Evolutionary conservation across 2,113 vertebrate genomes (phyloP), one percentile per base, ranked within the genome.

Genomic region (Monopterus albus): DNA sequence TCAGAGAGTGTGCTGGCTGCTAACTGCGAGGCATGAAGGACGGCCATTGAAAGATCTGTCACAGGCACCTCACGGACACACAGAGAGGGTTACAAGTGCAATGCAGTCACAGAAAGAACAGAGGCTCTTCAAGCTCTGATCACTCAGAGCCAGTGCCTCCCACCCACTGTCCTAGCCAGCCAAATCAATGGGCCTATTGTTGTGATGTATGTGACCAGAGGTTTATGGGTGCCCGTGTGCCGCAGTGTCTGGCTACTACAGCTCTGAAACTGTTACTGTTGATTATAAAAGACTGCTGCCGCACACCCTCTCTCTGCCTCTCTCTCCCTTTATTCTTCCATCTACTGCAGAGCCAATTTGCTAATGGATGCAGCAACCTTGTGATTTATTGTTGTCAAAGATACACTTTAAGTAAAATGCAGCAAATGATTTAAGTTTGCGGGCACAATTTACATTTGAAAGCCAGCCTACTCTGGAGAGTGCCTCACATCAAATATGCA

Each of bases 311-410:
- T 1, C 69, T 59, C 74, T 51, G 55, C 47, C 74, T 69, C 75
- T 18, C 78, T 62, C 78, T 33, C 66, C 43, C 46, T 82, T 78
- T 82, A 72, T 70, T 76, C 74, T 56, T 72, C 88, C 77, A 47
- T 74, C 81, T 52, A 86, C 85, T 28, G 81, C 88, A 82, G 55
- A 91, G 85, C 82, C 88, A 92, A 90, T 93, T 89, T 89, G 79
- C 90, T 92, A 92, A 93, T 91, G 87, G 89, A 91, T 90, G 89
- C 89, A 84, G 84, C 87, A 92, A 88, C 82, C 88, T 90, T 90
- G 86, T 90, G 89, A 89, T 90, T 91, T 90, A 91, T 87, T 90
- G 88, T 91, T 89, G 88, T 89, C 84, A 87, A 88, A 90, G 84
- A 88, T 82, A 68, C 36, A 72, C 86, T 89, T 87, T 72, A 75